A percentile compares a stretch with the other conserved stretches of the same genome.
phyloP scores from a whole-genome alignment of 2,797 vertebrate species.

The Smutsia temminckii region DNA sequence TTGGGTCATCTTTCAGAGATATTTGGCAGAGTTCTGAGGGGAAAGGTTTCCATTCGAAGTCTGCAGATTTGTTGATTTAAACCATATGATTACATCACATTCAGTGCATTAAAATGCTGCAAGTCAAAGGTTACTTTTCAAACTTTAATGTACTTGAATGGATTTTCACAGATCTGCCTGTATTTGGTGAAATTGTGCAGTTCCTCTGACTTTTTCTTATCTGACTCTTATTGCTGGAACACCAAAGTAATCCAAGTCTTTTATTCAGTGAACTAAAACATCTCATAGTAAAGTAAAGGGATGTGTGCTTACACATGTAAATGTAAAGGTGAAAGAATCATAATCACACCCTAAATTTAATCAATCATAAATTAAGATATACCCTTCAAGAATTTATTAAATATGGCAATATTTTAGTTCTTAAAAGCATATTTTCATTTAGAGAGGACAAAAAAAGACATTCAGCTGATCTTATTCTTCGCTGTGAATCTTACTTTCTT shows the following conservation, averaged over 20 bases:
- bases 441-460: background rate
- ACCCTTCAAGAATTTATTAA: background rate
- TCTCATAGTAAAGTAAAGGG: background rate
- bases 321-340: background rate
- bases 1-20: background rate
- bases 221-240: background rate
- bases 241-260: background rate
- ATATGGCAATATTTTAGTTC: background rate
- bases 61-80: background rate
- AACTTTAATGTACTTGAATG: background rate
- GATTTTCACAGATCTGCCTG: background rate
- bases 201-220: background rate
- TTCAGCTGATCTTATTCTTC: background rate
- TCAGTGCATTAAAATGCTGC: background rate
- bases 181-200: background rate
- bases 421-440: background rate
- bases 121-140: background rate
- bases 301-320: background rate
- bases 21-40: background rate
- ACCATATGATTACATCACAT: background rate
- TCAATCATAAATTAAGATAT: background rate
- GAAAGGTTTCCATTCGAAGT: background rate
- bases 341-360: background rate
- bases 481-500: background rate
- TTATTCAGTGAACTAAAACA: background rate